Evolutionary conservation across 2,888 invertebrate genomes (phyloP), one percentile per base, ranked within the genome.

Genomic region (Craniophora ligustri): DNA sequence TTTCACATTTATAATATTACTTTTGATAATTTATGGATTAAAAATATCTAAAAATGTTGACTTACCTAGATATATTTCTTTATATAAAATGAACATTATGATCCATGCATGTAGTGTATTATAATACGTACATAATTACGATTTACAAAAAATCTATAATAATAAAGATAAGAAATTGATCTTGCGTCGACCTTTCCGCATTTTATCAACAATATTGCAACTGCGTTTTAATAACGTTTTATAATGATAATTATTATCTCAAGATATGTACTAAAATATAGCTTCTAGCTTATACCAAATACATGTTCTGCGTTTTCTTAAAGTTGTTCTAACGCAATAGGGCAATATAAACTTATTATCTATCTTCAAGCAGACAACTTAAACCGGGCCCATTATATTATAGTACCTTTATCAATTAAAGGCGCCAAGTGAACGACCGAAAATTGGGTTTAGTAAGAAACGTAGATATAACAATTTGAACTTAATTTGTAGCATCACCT

Each of bases 121-220:
- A n/a, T n/a, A n/a, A n/a, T n/a, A n/a, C n/a, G 21, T 21, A 7
- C 7, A 8, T 23, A 10, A 23, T 3, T 26, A 1, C n/a, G 26
- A 26, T 26, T 26, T 26, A 3, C n/a, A 26, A 5, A 26, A 26
- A 26, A 26, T n/a, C 26, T 26, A 26, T n/a, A 5, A 26, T n/a
- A 5, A 26, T 49, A 5, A 5, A 30, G 59, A 61, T 60, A 48
- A 34, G 10, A 28, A n/a, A 59, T 42, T 45, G 50, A 67, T 42
- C 47, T 67, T 42, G 19, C 7, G 31, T 23, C 15, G 67, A 68
- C 67, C 72, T 71, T 63, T 55, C 42, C 59, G 59, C 26, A 36
- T 59, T 40, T 10, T 7, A 13, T 14, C 11, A 14, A 10, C 26
- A 23, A 5, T 23, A 21, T 51, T 51, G 66, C 59, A 51, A 41